Base-by-base conservation (phyloP, 2,797 vertebrate species). In the Schizopygopsis malacanthus region DNA sequence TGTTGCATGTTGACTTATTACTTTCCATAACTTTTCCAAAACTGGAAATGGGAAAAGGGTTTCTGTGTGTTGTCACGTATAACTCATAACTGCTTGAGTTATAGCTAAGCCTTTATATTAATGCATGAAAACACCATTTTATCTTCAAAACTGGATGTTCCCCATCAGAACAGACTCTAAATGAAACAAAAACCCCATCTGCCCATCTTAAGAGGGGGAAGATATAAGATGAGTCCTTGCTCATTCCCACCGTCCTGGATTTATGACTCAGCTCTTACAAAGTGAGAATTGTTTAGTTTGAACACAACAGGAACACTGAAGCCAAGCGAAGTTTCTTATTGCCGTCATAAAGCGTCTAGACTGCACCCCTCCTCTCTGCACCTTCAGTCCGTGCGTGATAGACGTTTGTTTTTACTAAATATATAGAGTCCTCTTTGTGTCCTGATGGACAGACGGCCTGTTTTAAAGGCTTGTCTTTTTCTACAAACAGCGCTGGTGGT, bases 271-370 rank as follows among this genome's bases (percentile, higher is more conserved):
- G 86, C 86, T 28, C 84, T 86, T 79, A 79, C 90, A 86, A 91
- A 89, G 91, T 94, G 92, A 90, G 91, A 92, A 88, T 90, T 94
- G 94, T 97, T 97, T 97, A 96, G 97, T 96, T 96, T 97, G 96
- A 97, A 94, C 91, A 94, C 93, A 96, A 96, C 94, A 95, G 95
- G 96, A 97, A 96, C 95, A 95, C 91, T 91, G 95, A 94, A 96
- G 97, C 97, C 96, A 95, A 95, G 95, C 96, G 94, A 96, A 94
- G 95, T 93, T 96, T 97, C 96, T 98, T 99, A 99, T 98, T 98
- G 98, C 97, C 91, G 96, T 95, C 94, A 98, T 99, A 99, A 99
- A 99, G 91, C 95, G 98, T 99, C 98, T 99, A 99, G 98, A 99
- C 98, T 96, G 95, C 96, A 96, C 97, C 97, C 93, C 92, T 92